Evolutionary conservation across 2,113 vertebrate genomes (phyloP).

Genomic region (Aramus guarauna): DNA sequence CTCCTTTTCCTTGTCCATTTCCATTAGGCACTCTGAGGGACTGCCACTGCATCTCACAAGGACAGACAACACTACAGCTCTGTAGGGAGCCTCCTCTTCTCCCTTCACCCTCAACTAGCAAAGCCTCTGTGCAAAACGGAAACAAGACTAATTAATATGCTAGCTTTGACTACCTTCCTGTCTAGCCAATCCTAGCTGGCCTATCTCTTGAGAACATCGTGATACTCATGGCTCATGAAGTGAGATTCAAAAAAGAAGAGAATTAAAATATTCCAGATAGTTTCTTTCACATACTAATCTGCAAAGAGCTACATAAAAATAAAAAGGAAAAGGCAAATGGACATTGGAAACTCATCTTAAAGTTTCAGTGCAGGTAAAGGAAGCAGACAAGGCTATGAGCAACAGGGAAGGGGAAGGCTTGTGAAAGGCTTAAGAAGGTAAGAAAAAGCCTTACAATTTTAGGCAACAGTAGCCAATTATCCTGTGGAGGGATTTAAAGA

Average conservation of each 20-base stretch:
- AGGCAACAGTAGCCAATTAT: background rate
- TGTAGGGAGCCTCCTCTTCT: background rate
- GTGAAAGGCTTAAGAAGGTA: background rate
- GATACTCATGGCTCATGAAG: background rate
- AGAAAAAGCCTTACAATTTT: background rate
- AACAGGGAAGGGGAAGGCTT: background rate
- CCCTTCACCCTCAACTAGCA: background rate
- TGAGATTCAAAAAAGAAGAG: background rate
- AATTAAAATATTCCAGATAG: background rate
- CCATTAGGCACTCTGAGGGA: background rate
- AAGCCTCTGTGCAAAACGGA: background rate
- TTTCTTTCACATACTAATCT: background rate
- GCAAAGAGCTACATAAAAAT: background rate
- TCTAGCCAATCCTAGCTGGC: background rate
- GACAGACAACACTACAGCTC: background rate
- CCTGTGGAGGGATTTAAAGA: background rate
- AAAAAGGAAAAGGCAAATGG: background rate
- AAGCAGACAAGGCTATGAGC: background rate
- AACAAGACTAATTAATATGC: background rate
- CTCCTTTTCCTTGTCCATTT: background rate
- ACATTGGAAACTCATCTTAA: background rate
- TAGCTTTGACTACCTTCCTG: background rate
- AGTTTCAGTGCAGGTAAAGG: background rate
- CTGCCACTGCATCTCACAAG: background rate
- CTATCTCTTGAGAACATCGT: background rate